A percentile compares a stretch with the other conserved stretches of the same genome.
These are phyloP conservation scores for Perca flavescens DNA, from an alignment of 2,113 vertebrate genomes.

Conservation along the genomic window DNA sequence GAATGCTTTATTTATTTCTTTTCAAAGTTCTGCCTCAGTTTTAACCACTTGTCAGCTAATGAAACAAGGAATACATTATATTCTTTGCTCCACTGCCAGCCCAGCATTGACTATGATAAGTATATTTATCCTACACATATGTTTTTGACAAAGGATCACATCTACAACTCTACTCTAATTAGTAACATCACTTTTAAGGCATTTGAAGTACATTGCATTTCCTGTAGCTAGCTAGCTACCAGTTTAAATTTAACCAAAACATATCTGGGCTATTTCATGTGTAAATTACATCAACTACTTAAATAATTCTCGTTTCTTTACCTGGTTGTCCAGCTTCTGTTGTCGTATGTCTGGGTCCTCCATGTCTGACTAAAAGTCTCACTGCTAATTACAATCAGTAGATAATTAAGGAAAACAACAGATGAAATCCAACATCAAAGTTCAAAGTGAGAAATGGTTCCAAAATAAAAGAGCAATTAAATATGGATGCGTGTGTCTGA, in stretches of 20 bases:
- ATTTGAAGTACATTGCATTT: not conserved
- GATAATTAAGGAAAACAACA: not conserved
- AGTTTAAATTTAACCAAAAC: not conserved
- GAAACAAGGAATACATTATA: not conserved
- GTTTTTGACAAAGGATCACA: slow-evolving; percentile 1
- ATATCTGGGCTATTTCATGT: not conserved
- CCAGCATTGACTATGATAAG: not conserved
- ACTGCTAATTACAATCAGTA: not conserved
- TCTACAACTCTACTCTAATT: not conserved
- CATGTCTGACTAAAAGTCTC: slow-evolving; percentile 65
- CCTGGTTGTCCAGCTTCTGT: slow-evolving; percentile 87
- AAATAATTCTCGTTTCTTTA: slow-evolving; percentile 34
- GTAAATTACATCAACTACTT: not conserved
- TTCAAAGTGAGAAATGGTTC: not conserved
- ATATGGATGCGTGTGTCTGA: slow-evolving; percentile 22
- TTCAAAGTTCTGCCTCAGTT: slow-evolving; percentile 14
- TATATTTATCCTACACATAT: not conserved
- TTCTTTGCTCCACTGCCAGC: not conserved
- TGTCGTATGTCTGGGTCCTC: slow-evolving; percentile 81
- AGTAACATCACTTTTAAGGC: not conserved
- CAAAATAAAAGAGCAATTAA: slow-evolving; percentile 18
- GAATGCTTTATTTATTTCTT: slow-evolving; percentile 17
- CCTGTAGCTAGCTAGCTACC: too few species aligned
- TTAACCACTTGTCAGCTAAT: not conserved
- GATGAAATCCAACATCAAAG: slow-evolving; percentile 15